phyloP scores from a whole-genome alignment of 1,140 invertebrate species.

The Cydia strobilella region DNA sequence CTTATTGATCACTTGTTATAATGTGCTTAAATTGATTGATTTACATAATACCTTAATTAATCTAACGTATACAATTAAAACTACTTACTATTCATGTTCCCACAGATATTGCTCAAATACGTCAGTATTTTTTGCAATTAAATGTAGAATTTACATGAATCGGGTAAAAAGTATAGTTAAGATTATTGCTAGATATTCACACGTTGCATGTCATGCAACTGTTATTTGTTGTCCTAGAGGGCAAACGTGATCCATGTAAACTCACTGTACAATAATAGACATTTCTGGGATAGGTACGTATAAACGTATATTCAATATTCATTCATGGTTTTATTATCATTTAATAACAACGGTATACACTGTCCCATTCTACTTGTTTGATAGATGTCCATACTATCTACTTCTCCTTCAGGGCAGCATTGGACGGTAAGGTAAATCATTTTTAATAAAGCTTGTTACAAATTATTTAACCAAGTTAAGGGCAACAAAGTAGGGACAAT shows the following conservation, averaged over 20 bases:
- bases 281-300: too few relatives aligned
- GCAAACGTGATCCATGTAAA: too few relatives aligned
- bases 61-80: neutral
- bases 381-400: too few relatives aligned
- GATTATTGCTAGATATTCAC: neutral
- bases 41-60: neutral
- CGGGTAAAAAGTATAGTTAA: neutral
- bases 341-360: too few relatives aligned
- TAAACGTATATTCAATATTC: too few relatives aligned
- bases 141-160: neutral
- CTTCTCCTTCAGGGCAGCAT: too few relatives aligned
- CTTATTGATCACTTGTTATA: constrained; percentile 9
- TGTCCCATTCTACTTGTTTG: too few relatives aligned
- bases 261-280: too few relatives aligned
- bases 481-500: neutral
- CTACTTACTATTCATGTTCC: constrained; percentile 7
- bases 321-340: too few relatives aligned
- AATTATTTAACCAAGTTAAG: neutral
- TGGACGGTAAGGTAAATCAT: neutral
- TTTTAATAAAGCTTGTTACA: neutral
- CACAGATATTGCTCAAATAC: neutral
- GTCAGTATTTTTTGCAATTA: neutral
- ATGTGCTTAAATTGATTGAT: constrained; percentile 22
- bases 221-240: too few relatives aligned
- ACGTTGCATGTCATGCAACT: too few relatives aligned